These are phyloP conservation scores for Drosophila ercepeae DNA, from an alignment of 1,140 invertebrate species.

Conservation along the genomic window DNA sequence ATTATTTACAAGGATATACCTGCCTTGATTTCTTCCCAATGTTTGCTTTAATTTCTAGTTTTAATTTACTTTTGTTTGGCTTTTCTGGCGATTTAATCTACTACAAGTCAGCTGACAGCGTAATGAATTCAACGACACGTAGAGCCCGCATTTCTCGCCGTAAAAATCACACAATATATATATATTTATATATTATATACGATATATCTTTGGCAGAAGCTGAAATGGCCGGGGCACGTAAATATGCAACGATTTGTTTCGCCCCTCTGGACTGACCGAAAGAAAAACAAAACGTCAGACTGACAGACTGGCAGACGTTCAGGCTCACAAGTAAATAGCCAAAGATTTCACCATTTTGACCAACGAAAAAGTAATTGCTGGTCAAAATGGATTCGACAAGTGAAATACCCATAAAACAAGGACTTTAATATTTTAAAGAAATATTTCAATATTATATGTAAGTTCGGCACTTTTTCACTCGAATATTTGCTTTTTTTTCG, in stretches of 20 bases:
- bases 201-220: constrained; percentile 21
- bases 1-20: no score
- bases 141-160: constrained; percentile 23
- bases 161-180: constrained; percentile 16
- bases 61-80: constrained; percentile 1
- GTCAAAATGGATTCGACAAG: not conserved
- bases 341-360: constrained; percentile 20
- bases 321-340: constrained; percentile 1
- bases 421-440: not conserved
- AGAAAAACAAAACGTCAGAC: not conserved
- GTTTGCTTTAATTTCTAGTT: not conserved
- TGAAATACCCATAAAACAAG: constrained; percentile 1
- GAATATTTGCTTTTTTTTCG: not conserved
- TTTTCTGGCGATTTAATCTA: constrained; percentile 27
- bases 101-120: constrained; percentile 52
- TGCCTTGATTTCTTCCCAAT: no score
- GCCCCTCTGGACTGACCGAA: constrained; percentile 47
- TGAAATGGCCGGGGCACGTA: constrained; percentile 63
- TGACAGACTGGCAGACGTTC: not conserved
- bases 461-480: not conserved
- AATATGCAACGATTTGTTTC: constrained; percentile 77
- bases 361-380: constrained; percentile 5
- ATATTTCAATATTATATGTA: not conserved
- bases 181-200: not conserved
- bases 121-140: constrained; percentile 78